phyloP scores from a whole-genome alignment of 2,113 vertebrate genomes.

The Microtus oregoni region DNA sequence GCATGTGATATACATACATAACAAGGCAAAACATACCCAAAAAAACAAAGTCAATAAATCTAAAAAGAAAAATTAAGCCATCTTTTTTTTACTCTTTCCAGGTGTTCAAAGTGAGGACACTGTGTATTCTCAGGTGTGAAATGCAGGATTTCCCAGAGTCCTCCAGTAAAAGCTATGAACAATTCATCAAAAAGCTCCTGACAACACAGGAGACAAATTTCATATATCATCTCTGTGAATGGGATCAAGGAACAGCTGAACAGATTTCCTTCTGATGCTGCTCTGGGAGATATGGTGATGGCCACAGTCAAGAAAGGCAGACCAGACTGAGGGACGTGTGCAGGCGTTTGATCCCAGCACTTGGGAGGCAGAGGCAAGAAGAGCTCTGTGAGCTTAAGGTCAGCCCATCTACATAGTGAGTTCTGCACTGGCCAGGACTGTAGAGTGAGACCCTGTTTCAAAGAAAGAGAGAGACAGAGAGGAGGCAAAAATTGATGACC shows the following conservation, averaged over 20 bases:
- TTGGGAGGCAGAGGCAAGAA: neutral
- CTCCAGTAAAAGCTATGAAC: neutral
- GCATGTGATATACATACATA: neutral
- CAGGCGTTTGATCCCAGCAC: no score
- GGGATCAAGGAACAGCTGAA: neutral
- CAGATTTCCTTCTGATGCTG: neutral
- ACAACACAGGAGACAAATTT: neutral
- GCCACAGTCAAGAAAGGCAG: neutral
- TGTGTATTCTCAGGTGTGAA: neutral
- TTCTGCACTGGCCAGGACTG: neutral
- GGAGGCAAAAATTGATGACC: no score
- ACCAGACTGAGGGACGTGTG: neutral
- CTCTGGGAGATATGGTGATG: neutral
- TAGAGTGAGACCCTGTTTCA: neutral
- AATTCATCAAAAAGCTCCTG: neutral
- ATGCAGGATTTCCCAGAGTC: neutral
- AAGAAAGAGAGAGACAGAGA: neutral
- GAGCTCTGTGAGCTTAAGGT: neutral
- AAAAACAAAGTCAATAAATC: neutral
- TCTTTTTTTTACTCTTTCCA: neutral
- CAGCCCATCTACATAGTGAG: neutral
- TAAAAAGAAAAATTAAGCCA: neutral
- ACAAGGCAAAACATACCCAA: neutral
- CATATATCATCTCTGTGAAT: neutral
- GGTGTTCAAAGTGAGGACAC: neutral